A percentile compares a stretch with the other conserved stretches of the same genome.
Conservation (phyloP, 64 coral and sea anemone genomes). For the Porites lutea region DNA sequence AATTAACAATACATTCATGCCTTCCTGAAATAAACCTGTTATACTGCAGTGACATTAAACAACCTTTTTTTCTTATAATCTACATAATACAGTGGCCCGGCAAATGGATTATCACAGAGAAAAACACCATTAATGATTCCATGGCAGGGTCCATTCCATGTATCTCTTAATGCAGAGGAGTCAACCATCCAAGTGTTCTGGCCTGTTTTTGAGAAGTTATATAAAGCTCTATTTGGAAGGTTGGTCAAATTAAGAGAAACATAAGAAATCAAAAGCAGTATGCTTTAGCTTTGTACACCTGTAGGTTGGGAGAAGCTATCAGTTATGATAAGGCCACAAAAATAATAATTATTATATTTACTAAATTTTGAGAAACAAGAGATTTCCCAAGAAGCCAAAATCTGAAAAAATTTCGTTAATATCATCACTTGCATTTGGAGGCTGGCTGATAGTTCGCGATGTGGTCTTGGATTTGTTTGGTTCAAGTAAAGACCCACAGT, state of each 20-base stretch:
- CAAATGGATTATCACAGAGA: too few relatives aligned
- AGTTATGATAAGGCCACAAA: too few relatives aligned
- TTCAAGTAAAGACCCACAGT: constrained; percentile 46
- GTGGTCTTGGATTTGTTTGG: constrained; percentile 48
- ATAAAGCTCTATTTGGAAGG: constrained; percentile 20
- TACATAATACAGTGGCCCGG: too few relatives aligned
- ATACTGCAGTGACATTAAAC: too few relatives aligned
- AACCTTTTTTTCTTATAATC: too few relatives aligned
- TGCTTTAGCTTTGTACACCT: too few relatives aligned
- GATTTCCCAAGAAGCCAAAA: neutral
- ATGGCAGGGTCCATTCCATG: constrained; percentile 56
- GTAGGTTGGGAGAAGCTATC: too few relatives aligned
- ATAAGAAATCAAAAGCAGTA: too few relatives aligned
- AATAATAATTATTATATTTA: neutral
- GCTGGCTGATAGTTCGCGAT: constrained; percentile 25
- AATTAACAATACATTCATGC: too few relatives aligned
- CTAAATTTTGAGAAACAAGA: constrained; percentile 15
- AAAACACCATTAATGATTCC: constrained; percentile 22
- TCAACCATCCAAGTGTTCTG: constrained; percentile 20
- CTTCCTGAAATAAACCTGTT: too few relatives aligned
- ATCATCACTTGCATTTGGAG: constrained; percentile 46
- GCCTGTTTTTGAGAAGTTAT: constrained; percentile 51
- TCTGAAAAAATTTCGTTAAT: constrained; percentile 50
- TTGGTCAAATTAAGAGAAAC: too few relatives aligned
- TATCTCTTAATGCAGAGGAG: constrained; percentile 47